Evolutionary conservation across 2,113 vertebrate species (phyloP), one percentile per base, ranked within the genome.

Genomic region (Rhizomys pruinosus): DNA sequence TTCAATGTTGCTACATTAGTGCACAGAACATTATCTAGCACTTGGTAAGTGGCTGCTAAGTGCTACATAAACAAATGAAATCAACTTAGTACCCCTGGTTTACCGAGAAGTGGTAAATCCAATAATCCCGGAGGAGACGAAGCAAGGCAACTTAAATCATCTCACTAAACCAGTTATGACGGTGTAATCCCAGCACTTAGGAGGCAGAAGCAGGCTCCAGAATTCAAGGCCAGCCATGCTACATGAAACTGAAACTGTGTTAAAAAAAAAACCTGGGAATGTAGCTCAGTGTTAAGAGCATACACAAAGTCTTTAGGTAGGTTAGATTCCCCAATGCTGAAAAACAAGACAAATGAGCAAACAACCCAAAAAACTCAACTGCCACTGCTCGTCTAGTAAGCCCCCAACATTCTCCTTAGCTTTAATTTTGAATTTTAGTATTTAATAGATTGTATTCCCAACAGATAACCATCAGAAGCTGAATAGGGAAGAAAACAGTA

Each of bases 401-500:
- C 42, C 29, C 29, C 12, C 37, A 82, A 42, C 6, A 42, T 37
- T 37, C 32, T 78, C 47, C 47, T 29, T 68, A 52, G 63, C 63
- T 52, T 64, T n/a, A 37, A 29, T 23, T 34, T 68, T 52, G 47
- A 47, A n/a, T 5, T 7, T 84, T 34, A 68, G 19, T 69, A 68
- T 7, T 84, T 34, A 68, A 10, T 69, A 68, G 66, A 29, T 11
- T 44, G 52, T 4, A 69, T 10, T 52, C 64, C 44, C 64, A 84
- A 20, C 57, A 87, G 47, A 61, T 23, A 61, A 78, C 39, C 29
- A 94, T 47, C 34, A 87, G 10, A 20, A 55, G 17, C 97, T 96
- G 96, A 97, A 96, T 74, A 94, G 68, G 57, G 87, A 1, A 5
- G 86, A 97, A 95, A 95, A 89, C 91, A 97, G 92, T 76, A 90